phyloP scores from a whole-genome alignment of 2,113 vertebrate species.

The Centropristis striata region DNA sequence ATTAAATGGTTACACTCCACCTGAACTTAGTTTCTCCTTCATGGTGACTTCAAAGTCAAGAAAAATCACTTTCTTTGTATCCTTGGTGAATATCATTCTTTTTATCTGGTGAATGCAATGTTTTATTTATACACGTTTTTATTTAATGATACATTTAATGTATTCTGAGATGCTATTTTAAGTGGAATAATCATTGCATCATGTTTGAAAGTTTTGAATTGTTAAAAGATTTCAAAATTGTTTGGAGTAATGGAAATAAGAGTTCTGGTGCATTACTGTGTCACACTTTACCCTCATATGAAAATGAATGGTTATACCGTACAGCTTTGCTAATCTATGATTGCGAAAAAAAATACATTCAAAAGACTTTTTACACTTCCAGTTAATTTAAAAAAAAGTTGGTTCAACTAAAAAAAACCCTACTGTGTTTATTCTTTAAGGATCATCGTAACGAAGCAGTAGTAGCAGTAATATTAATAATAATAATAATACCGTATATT shows the following conservation, averaged over 20 bases:
- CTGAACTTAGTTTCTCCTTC: slow-evolving; percentile 75
- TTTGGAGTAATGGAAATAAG: too few species aligned
- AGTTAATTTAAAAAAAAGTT: too few species aligned
- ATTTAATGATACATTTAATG: not conserved
- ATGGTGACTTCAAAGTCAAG: slow-evolving; percentile 66
- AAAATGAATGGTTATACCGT: too few species aligned
- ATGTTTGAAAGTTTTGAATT: not conserved
- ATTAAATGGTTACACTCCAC: slow-evolving; percentile 78
- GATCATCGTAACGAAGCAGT: too few species aligned
- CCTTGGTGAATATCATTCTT: slow-evolving; percentile 27
- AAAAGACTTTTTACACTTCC: too few species aligned
- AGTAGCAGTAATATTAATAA: too few species aligned
- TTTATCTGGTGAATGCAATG: slow-evolving; percentile 26
- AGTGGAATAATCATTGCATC: not conserved
- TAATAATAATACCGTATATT: too few species aligned
- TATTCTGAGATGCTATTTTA: not conserved
- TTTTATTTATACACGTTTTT: not conserved
- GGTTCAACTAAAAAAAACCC: not conserved
- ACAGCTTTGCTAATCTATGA: not conserved
- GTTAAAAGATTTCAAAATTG: too few species aligned
- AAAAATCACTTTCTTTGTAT: slow-evolving; percentile 61
- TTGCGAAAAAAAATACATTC: too few species aligned
- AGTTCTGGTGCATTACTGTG: too few species aligned
- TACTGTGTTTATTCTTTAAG: too few species aligned
- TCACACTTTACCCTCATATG: too few species aligned